Conservation (phyloP, 2,797 vertebrate species). For the Triplophysa yarkandensis region DNA sequence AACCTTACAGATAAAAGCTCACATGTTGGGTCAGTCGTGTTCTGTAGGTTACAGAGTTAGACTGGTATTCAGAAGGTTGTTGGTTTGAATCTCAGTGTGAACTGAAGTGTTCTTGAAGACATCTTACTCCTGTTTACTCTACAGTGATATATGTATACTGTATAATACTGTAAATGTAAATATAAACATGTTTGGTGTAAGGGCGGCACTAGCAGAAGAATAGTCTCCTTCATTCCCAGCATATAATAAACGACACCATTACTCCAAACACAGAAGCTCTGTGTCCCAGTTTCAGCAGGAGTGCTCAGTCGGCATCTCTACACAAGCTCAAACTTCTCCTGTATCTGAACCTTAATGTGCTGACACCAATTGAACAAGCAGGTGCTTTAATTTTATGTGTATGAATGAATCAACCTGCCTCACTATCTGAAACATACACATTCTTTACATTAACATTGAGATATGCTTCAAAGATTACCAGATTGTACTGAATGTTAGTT, state of each 20-base stretch:
- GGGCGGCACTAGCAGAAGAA: slow-evolving; percentile 29
- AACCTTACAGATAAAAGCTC: not conserved
- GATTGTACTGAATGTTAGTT: not conserved
- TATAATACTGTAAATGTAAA: no score
- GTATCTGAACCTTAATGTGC: slow-evolving; percentile 22
- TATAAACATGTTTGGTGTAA: slow-evolving; percentile 25
- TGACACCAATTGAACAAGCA: not conserved
- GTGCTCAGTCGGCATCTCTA: slow-evolving; percentile 66
- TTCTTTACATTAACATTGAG: no score
- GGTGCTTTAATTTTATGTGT: slow-evolving; percentile 1
- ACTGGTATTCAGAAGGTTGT: no score
- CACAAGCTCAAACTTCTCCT: slow-evolving; percentile 32
- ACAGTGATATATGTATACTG: no score
- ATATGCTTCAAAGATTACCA: no score
- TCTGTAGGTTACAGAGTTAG: no score
- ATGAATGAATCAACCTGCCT: not conserved
- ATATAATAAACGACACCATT: slow-evolving; percentile 72
- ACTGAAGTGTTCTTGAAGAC: no score
- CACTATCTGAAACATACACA: not conserved
- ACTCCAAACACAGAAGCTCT: slow-evolving; percentile 55
- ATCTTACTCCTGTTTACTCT: no score
- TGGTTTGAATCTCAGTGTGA: no score
- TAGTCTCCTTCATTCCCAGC: slow-evolving; percentile 38
- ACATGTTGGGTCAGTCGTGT: no score
- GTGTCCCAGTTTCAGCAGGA: slow-evolving; percentile 70